These are phyloP conservation scores for Rhea americana DNA, from an alignment of 2,113 vertebrate genomes.

Conservation along the genomic window DNA sequence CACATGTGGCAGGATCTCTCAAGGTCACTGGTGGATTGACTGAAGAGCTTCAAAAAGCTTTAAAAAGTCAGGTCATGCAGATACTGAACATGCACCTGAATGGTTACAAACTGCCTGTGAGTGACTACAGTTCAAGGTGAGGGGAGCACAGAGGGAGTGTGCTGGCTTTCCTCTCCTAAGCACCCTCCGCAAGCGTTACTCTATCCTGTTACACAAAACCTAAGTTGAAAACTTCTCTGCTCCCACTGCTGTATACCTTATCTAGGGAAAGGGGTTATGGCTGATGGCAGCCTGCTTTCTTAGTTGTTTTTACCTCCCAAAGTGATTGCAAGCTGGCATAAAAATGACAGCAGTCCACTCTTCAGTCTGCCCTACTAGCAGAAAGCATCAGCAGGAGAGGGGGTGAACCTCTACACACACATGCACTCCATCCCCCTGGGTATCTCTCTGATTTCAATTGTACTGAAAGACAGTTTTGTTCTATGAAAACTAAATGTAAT, in stretches of 20 bases:
- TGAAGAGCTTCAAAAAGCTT: constrained; percentile 15
- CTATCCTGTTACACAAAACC: not conserved
- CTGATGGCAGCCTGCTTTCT: not conserved
- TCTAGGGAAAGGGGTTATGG: not conserved
- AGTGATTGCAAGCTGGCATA: not conserved
- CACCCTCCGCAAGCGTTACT: not conserved
- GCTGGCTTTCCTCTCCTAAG: not conserved
- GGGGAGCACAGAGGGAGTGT: not conserved
- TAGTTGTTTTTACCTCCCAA: not conserved
- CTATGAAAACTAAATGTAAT: constrained; percentile 7
- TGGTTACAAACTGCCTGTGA: not conserved
- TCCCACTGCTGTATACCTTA: not conserved
- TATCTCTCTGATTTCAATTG: not conserved
- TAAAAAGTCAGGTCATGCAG: not conserved
- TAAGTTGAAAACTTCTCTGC: not conserved
- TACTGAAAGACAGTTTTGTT: not conserved
- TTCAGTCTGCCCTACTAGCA: not conserved
- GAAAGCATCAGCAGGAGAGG: not conserved
- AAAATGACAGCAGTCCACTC: not conserved
- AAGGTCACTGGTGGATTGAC: constrained; percentile 32
- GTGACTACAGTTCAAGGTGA: not conserved
- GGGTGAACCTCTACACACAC: not conserved
- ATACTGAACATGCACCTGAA: not conserved
- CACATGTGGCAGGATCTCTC: not conserved
- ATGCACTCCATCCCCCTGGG: not conserved